Conservation (phyloP, 2,797 vertebrate genomes). For the Rhinoraja longicauda region DNA sequence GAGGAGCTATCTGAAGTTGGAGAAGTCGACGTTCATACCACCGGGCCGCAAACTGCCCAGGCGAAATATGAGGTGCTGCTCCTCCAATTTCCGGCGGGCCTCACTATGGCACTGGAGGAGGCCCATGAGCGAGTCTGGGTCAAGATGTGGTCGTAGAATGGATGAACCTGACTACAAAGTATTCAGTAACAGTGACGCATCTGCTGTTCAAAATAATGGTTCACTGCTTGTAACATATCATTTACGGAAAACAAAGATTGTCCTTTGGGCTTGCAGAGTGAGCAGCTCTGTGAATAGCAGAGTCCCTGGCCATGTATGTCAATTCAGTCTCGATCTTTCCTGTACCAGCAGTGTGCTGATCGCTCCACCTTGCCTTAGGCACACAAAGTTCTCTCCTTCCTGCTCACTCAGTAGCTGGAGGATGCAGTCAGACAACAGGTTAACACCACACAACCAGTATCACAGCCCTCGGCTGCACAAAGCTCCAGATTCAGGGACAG, state of each 20-base stretch:
- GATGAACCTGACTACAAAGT: background rate
- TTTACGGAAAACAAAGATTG: background rate
- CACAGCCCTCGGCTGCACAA: background rate
- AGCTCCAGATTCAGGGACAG: too few relatives aligned
- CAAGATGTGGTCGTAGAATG: too few relatives aligned
- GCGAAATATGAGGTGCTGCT: too few relatives aligned
- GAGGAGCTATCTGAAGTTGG: too few relatives aligned
- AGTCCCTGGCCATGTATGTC: background rate
- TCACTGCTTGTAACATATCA: background rate
- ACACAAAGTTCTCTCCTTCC: background rate
- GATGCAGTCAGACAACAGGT: background rate
- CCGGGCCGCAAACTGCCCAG: too few relatives aligned
- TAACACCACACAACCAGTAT: background rate
- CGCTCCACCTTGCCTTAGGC: background rate
- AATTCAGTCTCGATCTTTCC: background rate
- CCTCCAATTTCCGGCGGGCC: too few relatives aligned
- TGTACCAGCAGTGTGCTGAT: background rate
- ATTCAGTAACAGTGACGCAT: background rate
- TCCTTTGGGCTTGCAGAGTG: background rate
- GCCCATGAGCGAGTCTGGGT: too few relatives aligned
- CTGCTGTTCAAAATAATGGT: background rate
- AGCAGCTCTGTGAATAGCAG: background rate
- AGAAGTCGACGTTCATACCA: too few relatives aligned
- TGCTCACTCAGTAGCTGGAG: background rate
- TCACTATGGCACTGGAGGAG: too few relatives aligned